These are phyloP conservation scores for Aphodius granarius DNA, from an alignment of 2,888 invertebrate species.

Conservation along the genomic window DNA sequence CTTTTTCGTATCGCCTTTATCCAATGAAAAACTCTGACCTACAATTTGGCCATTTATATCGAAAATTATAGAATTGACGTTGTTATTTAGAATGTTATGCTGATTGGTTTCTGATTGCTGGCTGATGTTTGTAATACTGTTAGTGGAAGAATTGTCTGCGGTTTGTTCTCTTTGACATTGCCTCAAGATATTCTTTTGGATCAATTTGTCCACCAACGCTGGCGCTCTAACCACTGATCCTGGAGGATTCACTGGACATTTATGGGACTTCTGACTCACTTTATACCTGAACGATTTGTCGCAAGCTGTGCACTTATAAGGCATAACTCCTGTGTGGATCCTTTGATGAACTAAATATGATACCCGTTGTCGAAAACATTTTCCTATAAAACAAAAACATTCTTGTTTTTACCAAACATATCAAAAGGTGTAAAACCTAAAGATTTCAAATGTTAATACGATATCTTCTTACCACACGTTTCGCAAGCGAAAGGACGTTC, in stretches of 20 bases:
- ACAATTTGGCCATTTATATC: slow-evolving; percentile 33
- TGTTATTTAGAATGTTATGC: background rate
- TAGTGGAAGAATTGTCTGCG: background rate
- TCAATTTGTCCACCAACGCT: slow-evolving; percentile 27
- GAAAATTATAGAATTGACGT: slow-evolving; percentile 26
- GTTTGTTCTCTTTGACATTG: background rate
- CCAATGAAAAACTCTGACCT: slow-evolving; percentile 34
- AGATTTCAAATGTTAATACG: background rate
- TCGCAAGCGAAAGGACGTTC: slow-evolving; percentile 87
- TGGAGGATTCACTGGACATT: slow-evolving; percentile 68
- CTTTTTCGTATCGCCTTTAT: slow-evolving; percentile 26
- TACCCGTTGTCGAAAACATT: slow-evolving; percentile 83
- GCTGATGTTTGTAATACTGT: background rate
- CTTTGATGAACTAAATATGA: slow-evolving; percentile 83
- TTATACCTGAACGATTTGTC: slow-evolving; percentile 83
- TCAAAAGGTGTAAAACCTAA: background rate
- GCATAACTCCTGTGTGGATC: slow-evolving; percentile 85
- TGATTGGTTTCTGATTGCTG: background rate
- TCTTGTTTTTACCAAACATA: background rate
- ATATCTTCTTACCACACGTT: slow-evolving; percentile 69
- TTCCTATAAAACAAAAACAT: slow-evolving; percentile 59
- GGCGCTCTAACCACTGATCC: slow-evolving; percentile 57
- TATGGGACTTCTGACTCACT: slow-evolving; percentile 82
- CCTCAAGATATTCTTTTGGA: slow-evolving; percentile 19
- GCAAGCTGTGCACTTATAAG: slow-evolving; percentile 80